These are phyloP conservation scores for Xanthorhoe spadicearia DNA, from an alignment of 2,888 invertebrate species.

Conservation along the genomic window DNA sequence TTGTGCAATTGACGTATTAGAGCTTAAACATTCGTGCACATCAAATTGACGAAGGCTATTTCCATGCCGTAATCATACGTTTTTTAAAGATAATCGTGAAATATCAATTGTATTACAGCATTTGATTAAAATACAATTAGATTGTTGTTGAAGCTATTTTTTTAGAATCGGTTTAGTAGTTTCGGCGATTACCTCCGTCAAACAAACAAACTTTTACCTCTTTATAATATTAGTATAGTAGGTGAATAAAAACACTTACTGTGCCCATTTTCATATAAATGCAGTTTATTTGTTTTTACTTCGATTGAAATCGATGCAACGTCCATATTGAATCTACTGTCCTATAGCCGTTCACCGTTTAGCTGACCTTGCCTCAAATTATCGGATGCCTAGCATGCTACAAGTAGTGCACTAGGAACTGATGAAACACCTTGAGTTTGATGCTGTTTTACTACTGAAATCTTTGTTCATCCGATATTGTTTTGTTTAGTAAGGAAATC, in stretches of 20 bases:
- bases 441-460: constrained; percentile 18
- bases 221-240: too few species aligned
- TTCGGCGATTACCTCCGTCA: too few species aligned
- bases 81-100: constrained; percentile 13
- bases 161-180: too few species aligned
- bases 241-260: too few species aligned
- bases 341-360: constrained; percentile 35
- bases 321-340: background rate
- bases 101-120: constrained; percentile 5
- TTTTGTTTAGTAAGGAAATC: background rate
- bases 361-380: constrained; percentile 46
- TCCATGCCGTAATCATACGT: background rate
- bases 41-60: background rate
- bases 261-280: background rate
- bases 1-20: background rate
- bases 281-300: background rate
- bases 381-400: constrained; percentile 50
- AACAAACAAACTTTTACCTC: too few species aligned
- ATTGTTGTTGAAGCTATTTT: constrained; percentile 5
- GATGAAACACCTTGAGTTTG: constrained; percentile 32
- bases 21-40: constrained; percentile 7
- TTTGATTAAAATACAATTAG: background rate
- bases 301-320: background rate
- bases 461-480: constrained; percentile 5
- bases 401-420: constrained; percentile 36